phyloP scores from a whole-genome alignment of 2,888 invertebrate genomes.

The Thysanoteuthis rhombus region DNA sequence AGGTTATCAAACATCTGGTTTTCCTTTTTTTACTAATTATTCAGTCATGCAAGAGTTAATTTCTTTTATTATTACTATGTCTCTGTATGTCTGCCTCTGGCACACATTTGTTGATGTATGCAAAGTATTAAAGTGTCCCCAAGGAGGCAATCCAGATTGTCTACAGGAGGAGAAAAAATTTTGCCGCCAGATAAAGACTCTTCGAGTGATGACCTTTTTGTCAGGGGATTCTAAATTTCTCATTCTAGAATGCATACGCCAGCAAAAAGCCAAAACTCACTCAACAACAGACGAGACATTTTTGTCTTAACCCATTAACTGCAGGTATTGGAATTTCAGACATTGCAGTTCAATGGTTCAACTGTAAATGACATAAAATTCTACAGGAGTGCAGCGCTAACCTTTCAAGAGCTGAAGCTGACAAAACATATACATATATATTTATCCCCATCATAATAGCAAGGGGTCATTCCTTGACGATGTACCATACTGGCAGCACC shows the following conservation, averaged over 20 bases:
- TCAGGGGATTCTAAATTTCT: background rate
- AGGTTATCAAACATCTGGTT: conserved; percentile 21
- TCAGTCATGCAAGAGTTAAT: background rate
- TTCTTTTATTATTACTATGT: background rate
- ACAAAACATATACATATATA: too few relatives aligned
- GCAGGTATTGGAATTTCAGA: too few relatives aligned
- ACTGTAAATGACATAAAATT: too few relatives aligned
- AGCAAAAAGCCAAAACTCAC: background rate
- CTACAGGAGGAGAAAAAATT: background rate
- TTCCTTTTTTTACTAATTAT: conserved; percentile 18
- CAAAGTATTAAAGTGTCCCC: background rate
- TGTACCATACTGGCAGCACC: too few relatives aligned
- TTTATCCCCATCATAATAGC: too few relatives aligned
- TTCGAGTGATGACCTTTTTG: background rate
- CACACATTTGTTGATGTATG: background rate
- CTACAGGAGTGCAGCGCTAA: too few relatives aligned
- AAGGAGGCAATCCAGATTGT: background rate
- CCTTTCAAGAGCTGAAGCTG: too few relatives aligned
- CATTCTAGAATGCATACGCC: background rate
- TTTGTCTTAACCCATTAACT: too few relatives aligned
- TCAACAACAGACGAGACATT: too few relatives aligned
- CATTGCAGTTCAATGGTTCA: too few relatives aligned
- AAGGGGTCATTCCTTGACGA: too few relatives aligned
- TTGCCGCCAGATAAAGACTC: background rate
- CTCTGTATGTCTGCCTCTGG: background rate